A percentile compares a stretch with the other conserved stretches of the same genome.
These are phyloP conservation scores for Eumerus sabulonum DNA, from an alignment of 2,888 invertebrate genomes.

Conservation along the genomic window DNA sequence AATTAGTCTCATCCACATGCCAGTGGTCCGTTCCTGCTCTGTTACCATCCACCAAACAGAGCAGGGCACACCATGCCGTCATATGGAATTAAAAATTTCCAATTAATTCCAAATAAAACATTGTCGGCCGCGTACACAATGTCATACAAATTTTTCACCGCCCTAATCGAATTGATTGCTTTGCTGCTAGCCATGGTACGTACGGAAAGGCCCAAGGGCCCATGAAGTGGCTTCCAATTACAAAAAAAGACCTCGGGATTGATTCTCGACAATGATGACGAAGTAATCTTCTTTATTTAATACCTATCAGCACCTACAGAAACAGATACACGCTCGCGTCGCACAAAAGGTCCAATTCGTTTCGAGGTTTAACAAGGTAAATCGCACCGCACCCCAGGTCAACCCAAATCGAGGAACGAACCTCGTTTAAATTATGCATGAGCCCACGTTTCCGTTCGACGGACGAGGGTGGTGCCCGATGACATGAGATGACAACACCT, in stretches of 20 bases:
- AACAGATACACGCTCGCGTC: conserved; percentile 49
- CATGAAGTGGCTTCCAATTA: conserved; percentile 34
- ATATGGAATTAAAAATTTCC: conserved; percentile 45
- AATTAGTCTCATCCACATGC: conserved; percentile 23
- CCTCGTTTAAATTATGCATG: conserved; percentile 64
- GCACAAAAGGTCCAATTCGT: conserved; percentile 50
- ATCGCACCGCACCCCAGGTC: conserved; percentile 46
- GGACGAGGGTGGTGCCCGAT: conserved; percentile 52
- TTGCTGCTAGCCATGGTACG: conserved; percentile 31
- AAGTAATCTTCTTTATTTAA: conserved; percentile 65
- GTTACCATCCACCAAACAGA: not conserved
- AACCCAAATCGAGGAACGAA: conserved; percentile 21
- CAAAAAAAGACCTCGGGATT: conserved; percentile 25
- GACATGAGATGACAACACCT: conserved; percentile 63
- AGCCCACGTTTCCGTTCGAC: conserved; percentile 61
- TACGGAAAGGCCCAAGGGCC: not conserved
- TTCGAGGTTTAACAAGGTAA: conserved; percentile 41
- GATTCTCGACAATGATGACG: conserved; percentile 52
- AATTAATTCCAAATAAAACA: conserved; percentile 48
- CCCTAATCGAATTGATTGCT: conserved; percentile 49
- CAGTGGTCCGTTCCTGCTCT: not conserved
- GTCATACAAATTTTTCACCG: conserved; percentile 39
- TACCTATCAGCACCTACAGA: conserved; percentile 64
- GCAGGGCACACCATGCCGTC: conserved; percentile 9
- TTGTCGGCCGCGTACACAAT: conserved; percentile 16